Evolutionary conservation across 2,797 vertebrate species (phyloP).

Genomic region (Myotis vivesi): DNA sequence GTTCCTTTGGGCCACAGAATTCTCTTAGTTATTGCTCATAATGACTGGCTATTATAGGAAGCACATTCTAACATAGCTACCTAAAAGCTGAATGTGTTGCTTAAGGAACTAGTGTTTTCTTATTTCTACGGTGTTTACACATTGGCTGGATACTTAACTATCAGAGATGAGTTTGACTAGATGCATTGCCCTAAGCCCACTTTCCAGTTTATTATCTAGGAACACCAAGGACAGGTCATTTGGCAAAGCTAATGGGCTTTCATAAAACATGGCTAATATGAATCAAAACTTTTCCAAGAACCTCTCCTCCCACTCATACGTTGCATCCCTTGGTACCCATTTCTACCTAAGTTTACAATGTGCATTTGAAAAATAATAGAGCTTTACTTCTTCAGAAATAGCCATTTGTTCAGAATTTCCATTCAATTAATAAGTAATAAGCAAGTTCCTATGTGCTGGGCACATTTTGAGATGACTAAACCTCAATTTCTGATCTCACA

Average conservation of each 20-base stretch:
- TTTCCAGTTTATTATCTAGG: not conserved
- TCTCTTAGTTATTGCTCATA: not conserved
- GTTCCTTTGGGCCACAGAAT: not conserved
- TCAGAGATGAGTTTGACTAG: not conserved
- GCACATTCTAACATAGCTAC: not conserved
- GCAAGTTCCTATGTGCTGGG: not conserved
- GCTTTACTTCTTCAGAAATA: slow-evolving; percentile 44
- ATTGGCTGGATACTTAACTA: not conserved
- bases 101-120: not conserved
- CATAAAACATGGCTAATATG: not conserved
- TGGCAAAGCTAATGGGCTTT: not conserved
- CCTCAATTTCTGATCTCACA: not conserved
- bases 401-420: not conserved
- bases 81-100: not conserved
- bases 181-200: not conserved
- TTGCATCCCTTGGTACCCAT: not conserved
- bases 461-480: slow-evolving; percentile 27
- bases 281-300: slow-evolving; percentile 31
- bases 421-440: slow-evolving; percentile 11
- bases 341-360: not conserved
- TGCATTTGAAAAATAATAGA: slow-evolving; percentile 32
- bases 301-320: not conserved
- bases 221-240: not conserved
- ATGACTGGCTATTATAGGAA: not conserved
- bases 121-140: not conserved